Conservation (phyloP, 2,113 vertebrate genomes). For the Salminus brasiliensis region DNA sequence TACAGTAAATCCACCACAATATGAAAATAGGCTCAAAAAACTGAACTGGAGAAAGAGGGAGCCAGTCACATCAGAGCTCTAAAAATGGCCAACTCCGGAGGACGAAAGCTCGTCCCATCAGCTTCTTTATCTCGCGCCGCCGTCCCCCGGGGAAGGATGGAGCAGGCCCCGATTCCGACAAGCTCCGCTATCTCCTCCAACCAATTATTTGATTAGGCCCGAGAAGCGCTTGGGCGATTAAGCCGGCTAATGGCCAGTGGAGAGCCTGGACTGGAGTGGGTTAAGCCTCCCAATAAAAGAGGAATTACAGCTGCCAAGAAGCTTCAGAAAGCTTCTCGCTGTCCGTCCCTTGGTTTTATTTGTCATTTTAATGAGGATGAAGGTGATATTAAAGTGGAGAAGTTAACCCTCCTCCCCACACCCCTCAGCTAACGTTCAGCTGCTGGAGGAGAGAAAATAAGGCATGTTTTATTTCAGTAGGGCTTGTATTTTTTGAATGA, state of each 20-base stretch:
- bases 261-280: slow-evolving; percentile 30
- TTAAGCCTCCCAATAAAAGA: slow-evolving; percentile 62
- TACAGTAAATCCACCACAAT: too few species aligned
- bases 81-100: slow-evolving; percentile 7
- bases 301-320: slow-evolving; percentile 17
- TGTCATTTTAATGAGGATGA: slow-evolving; percentile 49
- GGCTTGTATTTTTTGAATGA: neutral
- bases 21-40: too few species aligned
- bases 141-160: slow-evolving; percentile 52
- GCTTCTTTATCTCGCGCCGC: slow-evolving; percentile 38
- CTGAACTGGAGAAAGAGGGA: neutral
- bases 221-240: slow-evolving; percentile 66
- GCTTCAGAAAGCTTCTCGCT: slow-evolving; percentile 6
- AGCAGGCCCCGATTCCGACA: slow-evolving; percentile 61
- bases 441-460: neutral
- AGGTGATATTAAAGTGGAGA: slow-evolving; percentile 1
- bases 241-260: slow-evolving; percentile 66
- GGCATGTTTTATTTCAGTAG: neutral
- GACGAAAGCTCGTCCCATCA: slow-evolving; percentile 31
- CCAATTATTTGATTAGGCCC: slow-evolving; percentile 81
- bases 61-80: neutral
- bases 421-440: neutral
- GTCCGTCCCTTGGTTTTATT: neutral
- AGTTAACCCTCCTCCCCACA: slow-evolving; percentile 7
- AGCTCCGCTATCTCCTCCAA: slow-evolving; percentile 67